A percentile compares a stretch with the other conserved stretches of the same genome.
phyloP scores from a whole-genome alignment of 2,113 vertebrate genomes.

The Anser cygnoides region DNA sequence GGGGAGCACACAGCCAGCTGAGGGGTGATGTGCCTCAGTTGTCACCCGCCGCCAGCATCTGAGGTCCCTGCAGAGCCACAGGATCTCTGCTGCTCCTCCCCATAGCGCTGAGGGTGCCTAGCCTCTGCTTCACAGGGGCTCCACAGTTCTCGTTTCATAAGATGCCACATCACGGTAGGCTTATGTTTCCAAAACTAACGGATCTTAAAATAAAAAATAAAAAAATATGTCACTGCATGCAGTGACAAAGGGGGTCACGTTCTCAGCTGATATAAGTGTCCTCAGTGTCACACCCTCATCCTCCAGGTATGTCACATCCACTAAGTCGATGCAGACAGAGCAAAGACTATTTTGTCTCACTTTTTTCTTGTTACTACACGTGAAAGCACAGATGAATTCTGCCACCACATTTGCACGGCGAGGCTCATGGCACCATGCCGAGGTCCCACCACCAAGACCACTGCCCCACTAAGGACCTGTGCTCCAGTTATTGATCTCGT shows the following conservation, averaged over 20 bases:
- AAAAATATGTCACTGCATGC: not conserved
- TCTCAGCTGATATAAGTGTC: not conserved
- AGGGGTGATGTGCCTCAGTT: not conserved
- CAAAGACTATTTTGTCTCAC: not conserved
- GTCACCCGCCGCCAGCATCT: not conserved
- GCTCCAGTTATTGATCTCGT: not conserved
- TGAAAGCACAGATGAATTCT: not conserved
- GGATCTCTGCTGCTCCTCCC: not conserved
- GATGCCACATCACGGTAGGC: rapidly evolving
- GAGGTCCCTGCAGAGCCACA: not conserved
- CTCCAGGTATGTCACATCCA: not conserved
- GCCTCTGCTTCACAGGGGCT: not conserved
- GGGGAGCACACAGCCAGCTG: not conserved
- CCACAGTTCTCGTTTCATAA: not conserved
- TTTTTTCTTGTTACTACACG: not conserved
- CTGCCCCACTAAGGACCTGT: not conserved
- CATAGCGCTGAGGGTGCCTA: rapidly evolving
- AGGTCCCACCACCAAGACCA: rapidly evolving
- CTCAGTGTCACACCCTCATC: not conserved
- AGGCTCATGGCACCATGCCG: not conserved
- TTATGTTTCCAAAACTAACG: not conserved
- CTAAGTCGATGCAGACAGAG: not conserved
- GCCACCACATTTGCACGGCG: rapidly evolving
- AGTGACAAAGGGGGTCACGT: not conserved
- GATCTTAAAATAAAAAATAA: not conserved